These are phyloP conservation scores for Chiridota heheva DNA, from an alignment of 35 echinoderm and acorn worm genomes.

Conservation along the genomic window DNA sequence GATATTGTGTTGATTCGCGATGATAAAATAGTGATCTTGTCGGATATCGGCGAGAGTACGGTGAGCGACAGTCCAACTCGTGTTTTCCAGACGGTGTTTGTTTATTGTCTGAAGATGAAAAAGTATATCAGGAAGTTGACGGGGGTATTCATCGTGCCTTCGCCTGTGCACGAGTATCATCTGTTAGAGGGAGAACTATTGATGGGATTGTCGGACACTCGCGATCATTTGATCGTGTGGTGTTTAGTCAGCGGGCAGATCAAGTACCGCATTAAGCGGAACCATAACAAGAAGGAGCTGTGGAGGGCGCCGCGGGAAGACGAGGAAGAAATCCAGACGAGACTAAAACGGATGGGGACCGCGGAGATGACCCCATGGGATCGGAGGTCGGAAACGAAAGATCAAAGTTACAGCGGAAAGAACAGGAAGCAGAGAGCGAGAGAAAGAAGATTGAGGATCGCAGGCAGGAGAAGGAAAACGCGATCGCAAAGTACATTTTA, in stretches of 20 bases:
- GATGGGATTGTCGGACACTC: slow-evolving; percentile 85
- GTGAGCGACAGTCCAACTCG: slow-evolving; percentile 69
- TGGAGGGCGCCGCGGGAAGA: slow-evolving; percentile 52
- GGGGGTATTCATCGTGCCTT: slow-evolving; percentile 85
- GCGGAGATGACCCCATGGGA: slow-evolving; percentile 95
- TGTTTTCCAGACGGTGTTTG: slow-evolving; percentile 85
- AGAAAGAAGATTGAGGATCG: slow-evolving; percentile 80
- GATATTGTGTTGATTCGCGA: slow-evolving; percentile 82
- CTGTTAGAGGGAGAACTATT: slow-evolving; percentile 82
- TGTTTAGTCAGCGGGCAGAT: slow-evolving; percentile 83
- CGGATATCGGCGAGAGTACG: slow-evolving; percentile 71
- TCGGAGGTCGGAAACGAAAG: slow-evolving; percentile 70
- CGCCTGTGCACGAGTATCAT: slow-evolving; percentile 84
- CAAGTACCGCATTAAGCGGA: slow-evolving; percentile 84
- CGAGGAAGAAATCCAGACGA: slow-evolving; percentile 55
- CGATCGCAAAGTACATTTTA: slow-evolving; percentile 88
- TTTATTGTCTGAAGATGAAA: slow-evolving; percentile 88
- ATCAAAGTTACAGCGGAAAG: slow-evolving; percentile 51
- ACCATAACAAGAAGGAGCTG: slow-evolving; percentile 60
- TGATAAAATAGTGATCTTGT: slow-evolving; percentile 71
- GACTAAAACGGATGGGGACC: slow-evolving; percentile 51
- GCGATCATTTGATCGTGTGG: slow-evolving; percentile 94
- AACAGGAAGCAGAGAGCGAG: slow-evolving; percentile 70
- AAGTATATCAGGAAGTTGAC: slow-evolving; percentile 89
- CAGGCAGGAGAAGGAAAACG: slow-evolving; percentile 90